A percentile compares a stretch with the other conserved stretches of the same genome.
Evolutionary conservation across 1,140 invertebrate genomes (phyloP).

Genomic region (Aphelenchoides besseyi): DNA sequence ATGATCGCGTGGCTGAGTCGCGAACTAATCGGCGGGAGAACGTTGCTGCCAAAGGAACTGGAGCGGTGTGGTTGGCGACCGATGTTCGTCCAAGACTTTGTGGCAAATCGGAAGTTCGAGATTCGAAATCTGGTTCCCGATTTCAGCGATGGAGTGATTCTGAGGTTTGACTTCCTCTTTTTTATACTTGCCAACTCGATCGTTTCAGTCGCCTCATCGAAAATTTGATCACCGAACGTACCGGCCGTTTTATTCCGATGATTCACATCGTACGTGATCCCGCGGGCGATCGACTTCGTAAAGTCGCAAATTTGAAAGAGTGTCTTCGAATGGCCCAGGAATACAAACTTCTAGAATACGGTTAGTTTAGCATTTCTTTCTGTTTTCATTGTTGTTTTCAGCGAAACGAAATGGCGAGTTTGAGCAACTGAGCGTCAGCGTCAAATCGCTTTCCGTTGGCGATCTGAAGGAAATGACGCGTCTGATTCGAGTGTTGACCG

Average conservation of each 20-base stretch:
- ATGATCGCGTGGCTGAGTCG: background rate
- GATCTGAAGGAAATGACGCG: background rate
- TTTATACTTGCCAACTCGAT: constrained; percentile 8
- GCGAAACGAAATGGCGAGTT: background rate
- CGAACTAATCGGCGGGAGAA: background rate
- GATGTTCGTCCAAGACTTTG: constrained; percentile 1
- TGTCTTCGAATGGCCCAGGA: background rate
- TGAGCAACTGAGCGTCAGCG: background rate
- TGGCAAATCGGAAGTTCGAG: background rate
- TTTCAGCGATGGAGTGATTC: background rate
- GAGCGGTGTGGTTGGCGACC: background rate
- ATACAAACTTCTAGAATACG: too few relatives aligned
- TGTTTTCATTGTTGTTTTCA: too few relatives aligned
- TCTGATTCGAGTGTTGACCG: background rate
- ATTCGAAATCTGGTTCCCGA: background rate
- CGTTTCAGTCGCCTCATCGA: constrained; percentile 16
- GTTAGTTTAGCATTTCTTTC: too few relatives aligned
- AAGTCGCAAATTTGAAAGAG: background rate
- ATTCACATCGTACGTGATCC: background rate
- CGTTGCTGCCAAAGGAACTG: constrained; percentile 4
- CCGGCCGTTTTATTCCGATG: background rate
- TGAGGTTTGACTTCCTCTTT: constrained; percentile 4
- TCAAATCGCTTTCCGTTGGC: background rate
- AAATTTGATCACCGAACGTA: constrained; percentile 5
- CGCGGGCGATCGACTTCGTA: constrained; percentile 6